phyloP scores from a whole-genome alignment of 1,140 invertebrate species.

The Pseudoatta argentina region DNA sequence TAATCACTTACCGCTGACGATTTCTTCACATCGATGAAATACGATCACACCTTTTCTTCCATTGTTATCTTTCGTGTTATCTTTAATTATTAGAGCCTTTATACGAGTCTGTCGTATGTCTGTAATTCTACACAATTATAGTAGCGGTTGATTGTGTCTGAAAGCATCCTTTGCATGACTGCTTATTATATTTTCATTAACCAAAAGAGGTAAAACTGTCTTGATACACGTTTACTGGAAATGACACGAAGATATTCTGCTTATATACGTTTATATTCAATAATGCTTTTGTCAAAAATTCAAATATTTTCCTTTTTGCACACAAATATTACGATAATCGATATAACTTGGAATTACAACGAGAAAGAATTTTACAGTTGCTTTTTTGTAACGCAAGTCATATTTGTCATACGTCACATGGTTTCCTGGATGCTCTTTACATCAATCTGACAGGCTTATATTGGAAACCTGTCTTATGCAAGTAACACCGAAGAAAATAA shows the following conservation, averaged over 20 bases:
- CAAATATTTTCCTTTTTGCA: neutral
- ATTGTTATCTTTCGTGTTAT: conserved; percentile 56
- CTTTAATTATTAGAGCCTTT: conserved; percentile 22
- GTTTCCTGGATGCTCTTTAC: neutral
- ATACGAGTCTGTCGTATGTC: conserved; percentile 59
- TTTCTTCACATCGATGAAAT: conserved; percentile 20
- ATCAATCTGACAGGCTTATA: conserved; percentile 19
- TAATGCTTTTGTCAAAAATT: neutral
- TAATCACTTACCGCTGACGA: neutral
- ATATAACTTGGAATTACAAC: neutral
- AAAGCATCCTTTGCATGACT: conserved; percentile 49
- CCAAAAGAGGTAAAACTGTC: neutral
- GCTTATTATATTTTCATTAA: conserved; percentile 56
- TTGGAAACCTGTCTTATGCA: conserved; percentile 33
- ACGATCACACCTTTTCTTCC: conserved; percentile 17
- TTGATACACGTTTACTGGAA: neutral
- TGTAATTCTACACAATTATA: conserved; percentile 13
- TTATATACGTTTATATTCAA: neutral
- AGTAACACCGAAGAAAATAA: conserved; percentile 45
- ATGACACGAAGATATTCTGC: conserved; percentile 9
- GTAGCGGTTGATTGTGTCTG: conserved; percentile 54
- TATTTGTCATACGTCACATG: conserved; percentile 17
- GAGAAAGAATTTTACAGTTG: conserved; percentile 3
- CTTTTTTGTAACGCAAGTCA: neutral
- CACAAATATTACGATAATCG: neutral